Conservation (phyloP, 1,140 invertebrate species). For the Luehdorfia chinensis region DNA sequence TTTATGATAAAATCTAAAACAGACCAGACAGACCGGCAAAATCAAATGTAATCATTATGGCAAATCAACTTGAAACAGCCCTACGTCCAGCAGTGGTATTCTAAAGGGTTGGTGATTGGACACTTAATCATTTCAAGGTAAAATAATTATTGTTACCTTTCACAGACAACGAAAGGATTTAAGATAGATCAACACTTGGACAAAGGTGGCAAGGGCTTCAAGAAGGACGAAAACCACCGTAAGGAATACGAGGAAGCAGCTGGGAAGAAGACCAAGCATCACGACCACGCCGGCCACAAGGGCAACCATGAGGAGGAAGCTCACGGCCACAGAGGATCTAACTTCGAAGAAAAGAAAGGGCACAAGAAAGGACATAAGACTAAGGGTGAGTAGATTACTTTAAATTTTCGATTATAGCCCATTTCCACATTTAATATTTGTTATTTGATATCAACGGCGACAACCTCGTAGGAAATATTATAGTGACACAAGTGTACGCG, state of each 20-base stretch:
- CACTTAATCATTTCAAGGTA: too few relatives aligned
- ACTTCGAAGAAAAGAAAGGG: slow-evolving; percentile 78
- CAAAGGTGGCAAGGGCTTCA: slow-evolving; percentile 78
- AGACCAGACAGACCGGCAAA: too few relatives aligned
- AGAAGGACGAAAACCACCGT: slow-evolving; percentile 69
- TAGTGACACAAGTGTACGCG: too few relatives aligned
- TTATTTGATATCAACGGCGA: background rate
- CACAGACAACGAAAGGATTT: slow-evolving; percentile 74
- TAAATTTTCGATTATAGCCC: background rate
- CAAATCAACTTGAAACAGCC: too few relatives aligned
- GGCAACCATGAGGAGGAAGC: slow-evolving; percentile 71
- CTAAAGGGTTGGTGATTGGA: too few relatives aligned
- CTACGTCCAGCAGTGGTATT: too few relatives aligned
- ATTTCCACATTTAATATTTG: background rate
- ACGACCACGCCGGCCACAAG: slow-evolving; percentile 70
- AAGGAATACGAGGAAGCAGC: slow-evolving; percentile 75
- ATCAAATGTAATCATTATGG: too few relatives aligned
- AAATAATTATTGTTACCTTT: too few relatives aligned
- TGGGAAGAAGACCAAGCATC: slow-evolving; percentile 77
- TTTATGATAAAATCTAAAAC: too few relatives aligned
- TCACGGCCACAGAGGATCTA: slow-evolving; percentile 70
- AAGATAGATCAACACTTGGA: slow-evolving; percentile 75
- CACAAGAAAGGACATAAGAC: slow-evolving; percentile 81
- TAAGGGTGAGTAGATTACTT: slow-evolving; percentile 50
- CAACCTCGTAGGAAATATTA: too few relatives aligned